Conservation (phyloP, 37 sponge, comb jelly and placozoan genomes). For the Corticium candelabrum region DNA sequence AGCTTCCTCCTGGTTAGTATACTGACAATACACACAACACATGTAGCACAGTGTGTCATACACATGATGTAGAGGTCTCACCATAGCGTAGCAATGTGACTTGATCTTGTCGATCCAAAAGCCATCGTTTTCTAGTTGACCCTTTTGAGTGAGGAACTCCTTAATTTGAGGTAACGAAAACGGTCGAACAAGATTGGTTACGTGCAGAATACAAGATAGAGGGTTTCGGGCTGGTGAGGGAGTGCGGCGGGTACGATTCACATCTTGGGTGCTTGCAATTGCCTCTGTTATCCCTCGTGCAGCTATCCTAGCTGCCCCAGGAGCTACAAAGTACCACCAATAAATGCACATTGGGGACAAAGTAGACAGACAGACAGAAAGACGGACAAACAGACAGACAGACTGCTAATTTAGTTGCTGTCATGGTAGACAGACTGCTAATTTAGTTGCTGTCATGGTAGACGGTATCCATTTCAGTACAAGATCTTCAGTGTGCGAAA, state of each 20-base stretch:
- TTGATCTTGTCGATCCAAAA: conserved; percentile 83
- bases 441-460: too few species aligned
- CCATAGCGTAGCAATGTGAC: conserved; percentile 72
- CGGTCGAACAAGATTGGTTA: conserved; percentile 71
- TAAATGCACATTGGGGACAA: too few species aligned
- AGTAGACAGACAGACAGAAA: too few species aligned
- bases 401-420: too few species aligned
- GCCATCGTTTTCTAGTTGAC: conserved; percentile 32
- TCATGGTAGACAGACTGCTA: too few species aligned
- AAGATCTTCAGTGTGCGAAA: too few species aligned
- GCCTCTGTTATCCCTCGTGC: not conserved
- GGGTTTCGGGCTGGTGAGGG: conserved; percentile 27
- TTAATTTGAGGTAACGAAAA: conserved; percentile 72
- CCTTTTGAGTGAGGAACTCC: conserved; percentile 55
- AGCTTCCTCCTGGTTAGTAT: conserved; percentile 31
- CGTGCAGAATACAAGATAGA: conserved; percentile 45
- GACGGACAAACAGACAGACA: too few species aligned
- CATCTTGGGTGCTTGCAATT: not conserved
- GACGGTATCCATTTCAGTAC: too few species aligned
- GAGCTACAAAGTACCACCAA: too few species aligned
- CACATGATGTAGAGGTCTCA: conserved; percentile 12
- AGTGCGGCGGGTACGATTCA: not conserved
- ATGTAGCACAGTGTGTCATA: not conserved
- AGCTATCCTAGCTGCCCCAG: not conserved
- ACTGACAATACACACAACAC: conserved; percentile 25